phyloP scores from a whole-genome alignment of 1,140 invertebrate species.

The Drosophila bocki region DNA sequence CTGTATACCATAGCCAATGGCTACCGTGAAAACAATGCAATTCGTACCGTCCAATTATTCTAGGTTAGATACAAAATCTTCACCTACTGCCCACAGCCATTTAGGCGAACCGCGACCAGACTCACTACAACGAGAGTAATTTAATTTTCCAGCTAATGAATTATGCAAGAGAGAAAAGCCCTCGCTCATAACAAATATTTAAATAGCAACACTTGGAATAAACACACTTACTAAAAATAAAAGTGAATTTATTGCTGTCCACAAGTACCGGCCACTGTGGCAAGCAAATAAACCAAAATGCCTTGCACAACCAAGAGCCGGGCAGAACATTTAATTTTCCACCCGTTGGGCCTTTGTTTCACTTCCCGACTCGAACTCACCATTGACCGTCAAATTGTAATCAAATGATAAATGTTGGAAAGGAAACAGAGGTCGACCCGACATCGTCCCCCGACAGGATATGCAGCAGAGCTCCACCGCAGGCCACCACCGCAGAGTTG shows the following conservation, averaged over 20 bases:
- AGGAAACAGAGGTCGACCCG: conserved; percentile 28
- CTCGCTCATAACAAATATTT: conserved; percentile 62
- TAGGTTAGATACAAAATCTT: neutral
- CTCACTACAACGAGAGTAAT: conserved; percentile 30
- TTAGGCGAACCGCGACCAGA: conserved; percentile 8
- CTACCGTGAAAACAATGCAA: neutral
- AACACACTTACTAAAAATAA: conserved; percentile 63
- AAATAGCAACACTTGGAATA: conserved; percentile 47
- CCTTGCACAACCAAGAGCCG: conserved; percentile 53
- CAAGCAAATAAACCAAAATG: conserved; percentile 51
- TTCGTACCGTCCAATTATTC: neutral
- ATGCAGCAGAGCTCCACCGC: neutral
- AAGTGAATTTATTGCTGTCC: conserved; percentile 55
- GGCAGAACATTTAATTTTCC: conserved; percentile 60
- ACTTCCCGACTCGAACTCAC: conserved; percentile 40
- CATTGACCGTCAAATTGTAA: conserved; percentile 75
- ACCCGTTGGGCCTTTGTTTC: conserved; percentile 9
- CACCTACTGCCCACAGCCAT: neutral
- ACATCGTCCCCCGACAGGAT: neutral
- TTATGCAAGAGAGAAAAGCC: conserved; percentile 54
- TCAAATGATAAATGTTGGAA: conserved; percentile 72
- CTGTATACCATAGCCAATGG: neutral
- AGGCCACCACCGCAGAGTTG: conserved; percentile 27
- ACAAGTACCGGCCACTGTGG: conserved; percentile 6
- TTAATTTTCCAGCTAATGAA: conserved; percentile 67